Evolutionary conservation across 2,797 vertebrate species (phyloP).

Genomic region (Glossophaga mutica): DNA sequence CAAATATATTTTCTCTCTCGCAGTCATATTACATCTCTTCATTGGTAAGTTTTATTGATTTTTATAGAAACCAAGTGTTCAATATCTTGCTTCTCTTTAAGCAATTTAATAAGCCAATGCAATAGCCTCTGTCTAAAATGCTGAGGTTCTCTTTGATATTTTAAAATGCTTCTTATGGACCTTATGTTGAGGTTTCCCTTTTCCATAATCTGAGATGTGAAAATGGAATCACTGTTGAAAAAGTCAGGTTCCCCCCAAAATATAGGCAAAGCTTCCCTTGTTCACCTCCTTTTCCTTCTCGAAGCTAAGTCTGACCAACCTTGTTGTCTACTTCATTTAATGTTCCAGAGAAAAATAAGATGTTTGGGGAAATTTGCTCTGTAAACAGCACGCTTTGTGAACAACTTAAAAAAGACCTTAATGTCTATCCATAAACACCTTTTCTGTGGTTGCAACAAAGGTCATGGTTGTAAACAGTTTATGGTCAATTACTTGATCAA

Average conservation of each 20-base stretch:
- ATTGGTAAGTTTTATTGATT: background rate
- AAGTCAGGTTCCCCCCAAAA: background rate
- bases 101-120: background rate
- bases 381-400: conserved; percentile 75
- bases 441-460: conserved; percentile 77
- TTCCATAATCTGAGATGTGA: background rate
- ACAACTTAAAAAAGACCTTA: conserved; percentile 65
- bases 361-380: conserved; percentile 68
- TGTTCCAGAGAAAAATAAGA: conserved; percentile 70
- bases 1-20: background rate
- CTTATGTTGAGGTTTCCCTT: background rate
- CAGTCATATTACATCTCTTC: background rate
- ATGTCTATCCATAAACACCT: conserved; percentile 81
- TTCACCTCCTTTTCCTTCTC: background rate
- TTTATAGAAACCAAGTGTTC: background rate
- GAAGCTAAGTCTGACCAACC: background rate
- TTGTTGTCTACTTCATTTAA: conserved; percentile 35
- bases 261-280: background rate
- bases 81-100: background rate
- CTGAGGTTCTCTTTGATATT: background rate
- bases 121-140: background rate
- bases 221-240: background rate
- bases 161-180: background rate
- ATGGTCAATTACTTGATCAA: conserved; percentile 78
- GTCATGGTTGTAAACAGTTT: conserved; percentile 79